Conservation (phyloP, 2,888 invertebrate species). For the Lottia scabra region DNA sequence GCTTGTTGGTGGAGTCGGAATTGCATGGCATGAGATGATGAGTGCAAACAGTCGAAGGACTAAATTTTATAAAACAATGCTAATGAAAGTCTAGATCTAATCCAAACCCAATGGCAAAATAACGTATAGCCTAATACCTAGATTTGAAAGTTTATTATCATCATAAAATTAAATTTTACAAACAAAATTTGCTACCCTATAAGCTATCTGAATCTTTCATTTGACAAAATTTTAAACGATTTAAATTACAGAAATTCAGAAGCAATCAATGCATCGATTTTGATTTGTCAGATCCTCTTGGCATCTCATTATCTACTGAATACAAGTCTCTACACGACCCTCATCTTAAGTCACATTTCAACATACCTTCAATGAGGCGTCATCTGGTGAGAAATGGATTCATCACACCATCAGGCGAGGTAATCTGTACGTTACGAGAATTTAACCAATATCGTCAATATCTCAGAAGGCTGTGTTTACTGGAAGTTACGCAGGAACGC, state of each 20-base stretch:
- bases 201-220: too few relatives aligned
- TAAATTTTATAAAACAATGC: too few relatives aligned
- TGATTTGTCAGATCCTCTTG: constrained; percentile 56
- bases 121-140: too few relatives aligned
- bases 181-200: too few relatives aligned
- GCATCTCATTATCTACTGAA: constrained; percentile 45
- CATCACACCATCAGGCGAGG: constrained; percentile 75
- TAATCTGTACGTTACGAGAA: constrained; percentile 76
- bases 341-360: constrained; percentile 50
- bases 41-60: too few relatives aligned
- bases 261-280: constrained; percentile 49
- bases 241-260: constrained; percentile 39
- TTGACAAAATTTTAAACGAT: not conserved
- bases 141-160: too few relatives aligned
- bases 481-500: constrained; percentile 41
- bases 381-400: constrained; percentile 68
- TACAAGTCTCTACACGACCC: constrained; percentile 62
- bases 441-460: constrained; percentile 77
- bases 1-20: too few relatives aligned
- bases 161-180: too few relatives aligned
- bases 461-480: constrained; percentile 61
- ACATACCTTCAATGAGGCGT: constrained; percentile 37
- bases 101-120: too few relatives aligned
- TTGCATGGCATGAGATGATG: too few relatives aligned
- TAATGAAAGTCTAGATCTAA: too few relatives aligned